Base-by-base conservation (phyloP, 2,113 vertebrate species). In the Hemicordylus capensis region DNA sequence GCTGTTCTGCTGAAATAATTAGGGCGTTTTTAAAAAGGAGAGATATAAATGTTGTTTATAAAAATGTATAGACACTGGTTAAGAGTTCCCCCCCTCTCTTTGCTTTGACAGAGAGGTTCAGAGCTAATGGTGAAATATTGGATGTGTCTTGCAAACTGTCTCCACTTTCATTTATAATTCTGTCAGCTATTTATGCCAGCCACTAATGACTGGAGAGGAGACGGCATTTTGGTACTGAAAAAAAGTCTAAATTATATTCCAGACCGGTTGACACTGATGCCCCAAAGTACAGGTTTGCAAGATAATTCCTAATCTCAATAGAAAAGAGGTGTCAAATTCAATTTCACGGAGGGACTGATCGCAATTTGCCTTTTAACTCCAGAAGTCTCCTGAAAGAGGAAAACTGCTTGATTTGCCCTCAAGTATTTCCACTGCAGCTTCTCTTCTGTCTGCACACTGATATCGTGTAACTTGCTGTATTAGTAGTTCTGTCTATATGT, bases 251-350 rank as follows among this genome's bases (percentile, higher is more conserved):
- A 92, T 89, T 94, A 61, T 80, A 59, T 86, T 91, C 89, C 85
- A 88, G 92, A 85, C 93, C 92, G 81, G 85, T 93, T 95, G 93
- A 95, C 82, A 80, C 24, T 88, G 89, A 93, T 89, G 83, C 78
- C 91, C 87, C 63, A 72, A 67, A 91, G 88, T 89, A 82, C 86
- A 85, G 78, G 85, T 90, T 89, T 94, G 90, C 84, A 89, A 92
- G 90, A 92, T 92, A 90, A 94, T 95, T 93, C 89, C 81, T 86
- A 86, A 88, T 93, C 90, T 95, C 94, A 89, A 1, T 66, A 94
- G 93, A 90, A 93, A 94, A 92, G 90, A 92, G 39, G 78, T 92
- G 90, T 95, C 94, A 93, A 88, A 90, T 91, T 88, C 87, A 90
- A 51, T 95, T 95, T 95, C 91, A 83, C 85, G 67, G 37, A 88